These are phyloP conservation scores for Campylomormyrus numenius DNA, from an alignment of 2,113 vertebrate genomes.

Conservation along the genomic window DNA sequence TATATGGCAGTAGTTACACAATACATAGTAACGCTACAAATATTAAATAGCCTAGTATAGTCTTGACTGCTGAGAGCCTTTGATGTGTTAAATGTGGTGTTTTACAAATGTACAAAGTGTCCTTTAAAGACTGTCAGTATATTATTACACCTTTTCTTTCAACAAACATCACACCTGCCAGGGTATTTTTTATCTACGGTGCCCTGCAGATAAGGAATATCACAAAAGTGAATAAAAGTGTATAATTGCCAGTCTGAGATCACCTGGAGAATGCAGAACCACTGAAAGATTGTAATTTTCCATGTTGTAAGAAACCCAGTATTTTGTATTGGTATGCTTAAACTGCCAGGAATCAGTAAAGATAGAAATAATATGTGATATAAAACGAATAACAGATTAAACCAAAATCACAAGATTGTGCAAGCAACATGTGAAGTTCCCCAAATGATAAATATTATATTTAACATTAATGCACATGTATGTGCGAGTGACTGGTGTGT, in stretches of 20 bases:
- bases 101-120: too few relatives aligned
- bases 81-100: too few relatives aligned
- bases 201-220: not conserved
- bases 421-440: not conserved
- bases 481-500: not conserved
- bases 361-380: not conserved
- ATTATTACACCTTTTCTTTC: too few relatives aligned
- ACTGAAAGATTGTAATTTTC: conserved; percentile 56
- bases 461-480: not conserved
- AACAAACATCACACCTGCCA: not conserved
- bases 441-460: not conserved
- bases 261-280: conserved; percentile 54
- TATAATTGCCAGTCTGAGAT: conserved; percentile 42
- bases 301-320: conserved; percentile 38
- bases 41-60: too few relatives aligned
- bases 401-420: not conserved
- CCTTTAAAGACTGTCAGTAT: too few relatives aligned
- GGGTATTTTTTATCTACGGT: not conserved
- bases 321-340: not conserved
- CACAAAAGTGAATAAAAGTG: not conserved
- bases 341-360: not conserved
- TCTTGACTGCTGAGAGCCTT: too few relatives aligned
- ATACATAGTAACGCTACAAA: too few relatives aligned
- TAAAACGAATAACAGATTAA: not conserved
- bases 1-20: too few relatives aligned